phyloP scores from a whole-genome alignment of 92 coral and sea anemone genomes.

The Micromussa lordhowensis region DNA sequence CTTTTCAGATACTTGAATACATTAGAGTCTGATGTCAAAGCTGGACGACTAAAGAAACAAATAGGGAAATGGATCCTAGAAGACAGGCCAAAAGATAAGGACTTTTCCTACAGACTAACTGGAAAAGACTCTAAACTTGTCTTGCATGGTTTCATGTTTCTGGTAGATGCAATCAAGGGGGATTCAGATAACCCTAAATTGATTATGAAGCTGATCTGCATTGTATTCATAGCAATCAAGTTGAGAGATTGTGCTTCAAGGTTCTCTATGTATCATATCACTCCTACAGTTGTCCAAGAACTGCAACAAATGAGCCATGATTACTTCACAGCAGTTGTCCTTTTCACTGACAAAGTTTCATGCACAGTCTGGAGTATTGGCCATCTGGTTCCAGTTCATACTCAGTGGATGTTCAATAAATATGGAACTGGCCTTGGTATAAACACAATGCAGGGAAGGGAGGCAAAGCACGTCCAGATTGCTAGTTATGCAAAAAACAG shows the following conservation, averaged over 20 bases:
- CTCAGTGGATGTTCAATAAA: slow-evolving; percentile 53
- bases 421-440: slow-evolving; percentile 59
- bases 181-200: slow-evolving; percentile 53
- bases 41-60: slow-evolving; percentile 62
- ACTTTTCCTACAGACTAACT: slow-evolving; percentile 71
- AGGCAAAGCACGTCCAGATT: slow-evolving; percentile 74
- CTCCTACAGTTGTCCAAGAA: slow-evolving; percentile 16
- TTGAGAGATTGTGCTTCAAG: slow-evolving; percentile 61
- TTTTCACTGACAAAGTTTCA: slow-evolving; percentile 60
- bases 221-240: slow-evolving; percentile 61
- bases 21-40: slow-evolving; percentile 56
- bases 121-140: slow-evolving; percentile 67
- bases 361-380: slow-evolving; percentile 73
- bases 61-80: slow-evolving; percentile 65
- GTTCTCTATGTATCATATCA: slow-evolving; percentile 58
- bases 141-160: slow-evolving; percentile 73
- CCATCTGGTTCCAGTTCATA: slow-evolving; percentile 68
- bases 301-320: slow-evolving; percentile 28
- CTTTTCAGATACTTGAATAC: slow-evolving; percentile 55
- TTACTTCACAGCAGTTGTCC: slow-evolving; percentile 55
- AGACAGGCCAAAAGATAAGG: slow-evolving; percentile 56
- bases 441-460: slow-evolving; percentile 74
- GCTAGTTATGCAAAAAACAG: slow-evolving; percentile 70
- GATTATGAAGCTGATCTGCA: slow-evolving; percentile 53
- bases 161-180: slow-evolving; percentile 62